Evolutionary conservation across 2,113 vertebrate genomes (phyloP).

Genomic region (Boulengeromyrus knoepffleri): DNA sequence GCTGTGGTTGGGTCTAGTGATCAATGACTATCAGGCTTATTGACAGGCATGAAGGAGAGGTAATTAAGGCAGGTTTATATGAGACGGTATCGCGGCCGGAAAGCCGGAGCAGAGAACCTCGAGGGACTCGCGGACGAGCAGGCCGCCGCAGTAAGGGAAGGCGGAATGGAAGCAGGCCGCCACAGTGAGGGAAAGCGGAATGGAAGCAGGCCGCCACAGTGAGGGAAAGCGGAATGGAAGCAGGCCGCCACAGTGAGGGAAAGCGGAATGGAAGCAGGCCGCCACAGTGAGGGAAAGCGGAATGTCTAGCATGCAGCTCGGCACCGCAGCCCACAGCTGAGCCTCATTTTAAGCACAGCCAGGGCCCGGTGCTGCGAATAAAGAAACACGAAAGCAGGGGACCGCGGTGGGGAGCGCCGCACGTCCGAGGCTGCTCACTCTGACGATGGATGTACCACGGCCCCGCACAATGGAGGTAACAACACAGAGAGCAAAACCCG

Average conservation of each 20-base stretch:
- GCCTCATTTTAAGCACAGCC: background rate
- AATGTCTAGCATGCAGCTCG: background rate
- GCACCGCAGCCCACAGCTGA: background rate
- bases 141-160: background rate
- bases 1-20: background rate
- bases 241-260: no score
- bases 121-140: background rate
- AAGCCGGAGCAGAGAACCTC: background rate
- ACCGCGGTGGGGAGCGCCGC: background rate
- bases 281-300: background rate
- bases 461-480: background rate
- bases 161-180: background rate
- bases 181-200: no score
- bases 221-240: no score
- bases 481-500: background rate
- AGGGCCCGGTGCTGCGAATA: background rate
- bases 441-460: background rate
- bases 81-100: background rate
- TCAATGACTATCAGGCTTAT: background rate
- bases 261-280: no score
- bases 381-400: background rate
- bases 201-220: no score
- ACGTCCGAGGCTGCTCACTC: background rate
- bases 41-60: background rate
- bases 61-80: background rate